Evolutionary conservation across 2,797 vertebrate genomes (phyloP), one percentile per base, ranked within the genome.

Genomic region (Sibirionetta formosa): DNA sequence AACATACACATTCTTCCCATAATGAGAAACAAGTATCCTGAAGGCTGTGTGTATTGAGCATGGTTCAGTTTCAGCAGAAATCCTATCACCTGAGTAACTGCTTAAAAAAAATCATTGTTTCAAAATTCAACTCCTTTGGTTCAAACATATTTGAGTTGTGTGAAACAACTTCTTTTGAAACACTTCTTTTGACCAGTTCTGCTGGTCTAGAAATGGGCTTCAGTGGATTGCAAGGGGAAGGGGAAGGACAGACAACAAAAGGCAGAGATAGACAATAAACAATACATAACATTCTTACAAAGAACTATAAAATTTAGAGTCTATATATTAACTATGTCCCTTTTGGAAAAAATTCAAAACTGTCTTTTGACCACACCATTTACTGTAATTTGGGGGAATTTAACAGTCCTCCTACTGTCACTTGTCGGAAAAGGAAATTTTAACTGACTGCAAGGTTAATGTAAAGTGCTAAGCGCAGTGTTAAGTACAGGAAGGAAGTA

Each of bases 71-170:
- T 42, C 8, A 42, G 58, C 23, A 78, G 71, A 38, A 50, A 6
- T 61, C 27, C 16, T 56, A 17, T 26, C 27, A 13, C 65, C 31
- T 71, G 0, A 0, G 9, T 11, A 50, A 4, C 64, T 15, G 5
- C 36, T 44, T 57, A 0, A n/a, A 18, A 35, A 18, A 13, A n/a
- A 26, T 16, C 14, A 27, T 27, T 27, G 50, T 27, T 51, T 51
- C 8, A 27, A 51, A 27, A 27, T 27, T 27, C 14, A 51, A 6
- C 24, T 51, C 14, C 50, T 27, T 51, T 51, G 50, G 15, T 51
- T 51, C 26, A 51, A 51, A 51, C 23, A 24, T 23, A 14, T 57
- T 40, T 27, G 24, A 38, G 8, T 16, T 72, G 60, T 71, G n/a
- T n/a, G n/a, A n/a, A n/a, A n/a, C n/a, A n/a, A n/a, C n/a, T n/a